Evolutionary conservation across 2,888 invertebrate species (phyloP), one percentile per base, ranked within the genome.

Genomic region (Oxyscelio sp.): DNA sequence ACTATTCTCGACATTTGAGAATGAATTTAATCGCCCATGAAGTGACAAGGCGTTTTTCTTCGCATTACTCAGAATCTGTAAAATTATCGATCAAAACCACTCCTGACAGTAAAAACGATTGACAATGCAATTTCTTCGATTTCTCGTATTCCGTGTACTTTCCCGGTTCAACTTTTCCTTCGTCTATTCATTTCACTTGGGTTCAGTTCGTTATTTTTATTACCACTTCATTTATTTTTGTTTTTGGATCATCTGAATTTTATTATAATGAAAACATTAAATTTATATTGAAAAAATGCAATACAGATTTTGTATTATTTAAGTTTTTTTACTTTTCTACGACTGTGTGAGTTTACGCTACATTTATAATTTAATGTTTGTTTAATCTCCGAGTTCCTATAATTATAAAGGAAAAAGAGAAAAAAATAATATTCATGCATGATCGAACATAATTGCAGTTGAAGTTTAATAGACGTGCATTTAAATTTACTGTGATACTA

Each of bases 121-220:
- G 83, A 79, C 79, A 79, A 74, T 83, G 68, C 68, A 73, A 74
- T 74, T 83, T 83, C 73, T 83, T 79, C 54, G 68, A 83, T 78
- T 73, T 78, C 73, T 66, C 77, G 63, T 73, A 70, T 66, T 48
- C 31, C 54, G 34, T 61, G 45, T 61, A 79, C 83, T 83, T 83
- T 83, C 83, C 70, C 78, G 56, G 61, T 70, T 61, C 22, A 58
- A 63, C 83, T 83, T 79, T 83, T 74, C 79, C 68, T 83, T 45
- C 71, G 50, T 56, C 52, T 50, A 63, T 27, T 48, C 65, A 58
- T 43, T 52, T 52, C 71, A 21, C 19, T 21, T 63, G 8, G 54
- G 63, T 79, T 70, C 63, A 58, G 40, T 50, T 19, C 11, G 66
- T 66, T 48, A 58, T 48, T 75, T 66, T 63, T 66, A 56, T 63